phyloP scores from a whole-genome alignment of 2,888 invertebrate genomes.

The Pycnomerus fuliginosus region DNA sequence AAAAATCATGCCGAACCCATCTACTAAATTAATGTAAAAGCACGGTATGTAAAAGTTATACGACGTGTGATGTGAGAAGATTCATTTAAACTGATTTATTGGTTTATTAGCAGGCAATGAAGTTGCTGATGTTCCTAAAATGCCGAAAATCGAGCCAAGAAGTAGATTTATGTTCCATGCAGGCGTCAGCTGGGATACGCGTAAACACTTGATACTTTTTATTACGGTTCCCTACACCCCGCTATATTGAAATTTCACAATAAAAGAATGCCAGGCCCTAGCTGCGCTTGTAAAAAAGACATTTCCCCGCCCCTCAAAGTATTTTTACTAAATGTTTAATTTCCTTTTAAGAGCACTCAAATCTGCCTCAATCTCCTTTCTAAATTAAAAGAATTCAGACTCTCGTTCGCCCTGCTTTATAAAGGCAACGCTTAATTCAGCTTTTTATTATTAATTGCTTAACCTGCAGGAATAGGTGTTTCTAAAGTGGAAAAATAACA shows the following conservation, averaged over 20 bases:
- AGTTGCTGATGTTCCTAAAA: constrained; percentile 33
- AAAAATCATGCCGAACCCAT: constrained; percentile 5
- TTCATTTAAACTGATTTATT: constrained; percentile 34
- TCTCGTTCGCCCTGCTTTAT: too few relatives aligned
- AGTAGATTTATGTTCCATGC: constrained; percentile 39
- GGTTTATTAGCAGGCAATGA: constrained; percentile 41
- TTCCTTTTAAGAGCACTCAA: not conserved
- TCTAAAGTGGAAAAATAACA: too few relatives aligned
- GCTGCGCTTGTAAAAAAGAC: constrained; percentile 3
- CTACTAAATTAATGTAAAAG: constrained; percentile 8
- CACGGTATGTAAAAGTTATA: too few relatives aligned
- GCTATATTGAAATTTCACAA: constrained; percentile 34
- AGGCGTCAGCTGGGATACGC: constrained; percentile 43
- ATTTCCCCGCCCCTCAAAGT: constrained; percentile 4
- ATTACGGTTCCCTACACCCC: constrained; percentile 28
- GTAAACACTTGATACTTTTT: constrained; percentile 40
- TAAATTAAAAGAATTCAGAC: too few relatives aligned
- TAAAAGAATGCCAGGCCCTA: constrained; percentile 14
- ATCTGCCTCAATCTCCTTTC: not conserved
- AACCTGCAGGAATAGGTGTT: too few relatives aligned
- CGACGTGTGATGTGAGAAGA: constrained; percentile 8
- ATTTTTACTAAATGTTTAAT: not conserved
- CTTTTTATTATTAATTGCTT: too few relatives aligned
- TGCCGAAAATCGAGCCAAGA: constrained; percentile 33
- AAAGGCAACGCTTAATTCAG: too few relatives aligned